phyloP scores from a whole-genome alignment of 2,113 vertebrate species.

The Mobula hypostoma region DNA sequence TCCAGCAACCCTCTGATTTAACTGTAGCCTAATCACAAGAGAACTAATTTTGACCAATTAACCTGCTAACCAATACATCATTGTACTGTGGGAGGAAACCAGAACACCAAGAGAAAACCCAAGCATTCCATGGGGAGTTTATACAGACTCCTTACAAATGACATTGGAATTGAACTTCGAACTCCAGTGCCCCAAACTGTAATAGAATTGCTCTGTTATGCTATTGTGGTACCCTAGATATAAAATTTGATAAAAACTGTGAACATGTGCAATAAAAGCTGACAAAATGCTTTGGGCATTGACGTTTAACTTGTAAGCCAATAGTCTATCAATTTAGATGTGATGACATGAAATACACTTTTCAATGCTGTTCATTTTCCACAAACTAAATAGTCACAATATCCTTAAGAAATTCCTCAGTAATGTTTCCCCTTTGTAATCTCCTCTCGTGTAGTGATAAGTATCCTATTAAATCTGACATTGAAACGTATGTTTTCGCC shows the following conservation, averaged over 20 bases:
- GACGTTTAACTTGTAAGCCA: neutral
- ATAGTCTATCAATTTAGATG: neutral
- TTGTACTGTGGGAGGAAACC: too few relatives aligned
- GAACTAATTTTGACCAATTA: too few relatives aligned
- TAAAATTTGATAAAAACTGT: neutral
- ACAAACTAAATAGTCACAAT: neutral
- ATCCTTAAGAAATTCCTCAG: neutral
- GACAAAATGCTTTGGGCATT: neutral
- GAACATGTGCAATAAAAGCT: neutral
- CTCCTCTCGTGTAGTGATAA: neutral
- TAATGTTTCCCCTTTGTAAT: neutral
- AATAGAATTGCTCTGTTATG: too few relatives aligned
- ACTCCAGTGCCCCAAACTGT: too few relatives aligned
- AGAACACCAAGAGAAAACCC: too few relatives aligned
- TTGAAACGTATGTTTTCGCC: neutral
- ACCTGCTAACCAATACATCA: too few relatives aligned
- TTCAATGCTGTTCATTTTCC: neutral
- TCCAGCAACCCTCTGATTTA: too few relatives aligned
- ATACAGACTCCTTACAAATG: too few relatives aligned
- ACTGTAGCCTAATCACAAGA: too few relatives aligned
- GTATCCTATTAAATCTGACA: neutral
- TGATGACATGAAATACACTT: neutral
- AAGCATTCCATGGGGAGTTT: too few relatives aligned
- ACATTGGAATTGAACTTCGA: too few relatives aligned
- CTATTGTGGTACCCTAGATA: too few relatives aligned